phyloP scores from a whole-genome alignment of 2,797 vertebrate genomes.

The Helicolenus hilgendorfi region DNA sequence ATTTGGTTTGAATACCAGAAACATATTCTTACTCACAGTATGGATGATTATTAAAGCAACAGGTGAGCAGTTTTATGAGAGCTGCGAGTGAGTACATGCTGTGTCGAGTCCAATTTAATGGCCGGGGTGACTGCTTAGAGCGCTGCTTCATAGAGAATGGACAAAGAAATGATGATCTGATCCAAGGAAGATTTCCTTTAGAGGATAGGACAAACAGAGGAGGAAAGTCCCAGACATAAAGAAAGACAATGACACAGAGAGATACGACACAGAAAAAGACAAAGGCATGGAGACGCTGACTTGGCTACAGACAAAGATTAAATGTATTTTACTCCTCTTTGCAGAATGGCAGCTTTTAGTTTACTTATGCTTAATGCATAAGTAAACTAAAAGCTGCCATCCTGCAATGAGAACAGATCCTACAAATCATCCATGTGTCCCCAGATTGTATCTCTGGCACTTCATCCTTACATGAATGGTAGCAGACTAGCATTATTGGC shows the following conservation, averaged over 20 bases:
- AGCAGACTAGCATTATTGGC: background rate
- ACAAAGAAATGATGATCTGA: conserved; percentile 23
- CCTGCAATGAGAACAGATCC: background rate
- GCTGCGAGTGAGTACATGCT: background rate
- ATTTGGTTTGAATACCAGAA: background rate
- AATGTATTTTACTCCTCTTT: background rate
- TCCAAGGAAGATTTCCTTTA: conserved; percentile 7
- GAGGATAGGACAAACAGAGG: conserved; percentile 7
- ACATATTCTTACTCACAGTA: background rate
- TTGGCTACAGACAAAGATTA: background rate
- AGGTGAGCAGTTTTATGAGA: background rate
- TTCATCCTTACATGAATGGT: background rate
- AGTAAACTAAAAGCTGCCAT: too few relatives aligned
- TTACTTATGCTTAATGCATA: background rate
- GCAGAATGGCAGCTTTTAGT: background rate
- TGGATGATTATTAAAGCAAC: background rate
- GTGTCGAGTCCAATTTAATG: conserved; percentile 41
- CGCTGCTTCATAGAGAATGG: conserved; percentile 15
- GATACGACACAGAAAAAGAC: background rate
- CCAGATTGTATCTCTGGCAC: background rate
- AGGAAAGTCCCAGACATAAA: background rate
- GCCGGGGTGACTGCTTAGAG: conserved; percentile 56
- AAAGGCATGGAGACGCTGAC: background rate
- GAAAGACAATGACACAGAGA: background rate
- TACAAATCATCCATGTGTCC: background rate